Percentiles rank a stretch among this genome's conserved stretches.
These are phyloP conservation scores for Copsychus sechellarum DNA, from an alignment of 2,113 vertebrate genomes.

Conservation along the genomic window DNA sequence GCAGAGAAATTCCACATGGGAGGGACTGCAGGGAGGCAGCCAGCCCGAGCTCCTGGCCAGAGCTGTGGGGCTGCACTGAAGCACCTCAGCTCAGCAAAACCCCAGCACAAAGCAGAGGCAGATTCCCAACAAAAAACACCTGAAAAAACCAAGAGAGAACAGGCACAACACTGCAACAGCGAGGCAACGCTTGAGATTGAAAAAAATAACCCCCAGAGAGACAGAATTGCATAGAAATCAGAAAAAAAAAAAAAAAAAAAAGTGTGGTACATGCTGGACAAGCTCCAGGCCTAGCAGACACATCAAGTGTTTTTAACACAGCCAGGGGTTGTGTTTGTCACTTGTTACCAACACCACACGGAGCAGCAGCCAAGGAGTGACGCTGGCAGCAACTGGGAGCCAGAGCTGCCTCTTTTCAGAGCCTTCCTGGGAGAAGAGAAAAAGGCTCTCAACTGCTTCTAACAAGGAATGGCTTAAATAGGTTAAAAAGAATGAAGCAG, in stretches of 20 bases:
- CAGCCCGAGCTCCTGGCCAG: background rate
- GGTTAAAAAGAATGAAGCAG: conserved; percentile 15
- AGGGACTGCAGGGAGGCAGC: background rate
- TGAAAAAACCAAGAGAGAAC: background rate
- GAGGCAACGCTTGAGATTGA: background rate
- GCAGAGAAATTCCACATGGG: background rate
- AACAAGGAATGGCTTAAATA: background rate
- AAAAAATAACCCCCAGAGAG: background rate
- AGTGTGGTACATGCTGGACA: background rate
- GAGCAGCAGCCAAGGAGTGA: background rate
- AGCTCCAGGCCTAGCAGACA: background rate
- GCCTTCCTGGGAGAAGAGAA: background rate
- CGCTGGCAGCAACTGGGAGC: accelerated
- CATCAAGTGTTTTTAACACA: background rate
- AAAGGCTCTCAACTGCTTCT: background rate
- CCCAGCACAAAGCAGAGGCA: background rate
- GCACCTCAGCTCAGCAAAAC: background rate
- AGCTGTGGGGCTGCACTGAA: background rate
- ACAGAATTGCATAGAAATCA: background rate
- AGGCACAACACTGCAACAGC: background rate
- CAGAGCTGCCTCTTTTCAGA: background rate
- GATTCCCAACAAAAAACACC: background rate
- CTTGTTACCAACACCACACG: background rate
- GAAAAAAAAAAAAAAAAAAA: background rate
- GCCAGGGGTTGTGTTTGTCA: background rate